Evolutionary conservation across 2,888 invertebrate species (phyloP), one percentile per base, ranked within the genome.

Genomic region (Sinelater perroti): DNA sequence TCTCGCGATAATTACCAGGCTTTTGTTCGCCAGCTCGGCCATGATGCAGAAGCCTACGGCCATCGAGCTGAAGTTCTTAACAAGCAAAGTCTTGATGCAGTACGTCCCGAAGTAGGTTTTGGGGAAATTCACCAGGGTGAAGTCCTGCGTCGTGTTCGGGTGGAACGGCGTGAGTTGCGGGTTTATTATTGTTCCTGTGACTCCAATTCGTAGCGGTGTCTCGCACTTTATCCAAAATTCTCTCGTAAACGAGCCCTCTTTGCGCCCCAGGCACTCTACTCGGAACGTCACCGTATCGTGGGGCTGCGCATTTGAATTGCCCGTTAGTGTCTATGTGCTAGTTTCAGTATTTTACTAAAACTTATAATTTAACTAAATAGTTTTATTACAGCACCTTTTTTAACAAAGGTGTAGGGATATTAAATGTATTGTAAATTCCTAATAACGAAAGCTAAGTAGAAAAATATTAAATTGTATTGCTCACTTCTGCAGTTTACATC

Each of bases 191-290:
- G 61, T 63, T 5, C 70, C 75, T 4, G 53, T 62, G 1, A 78
- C 65, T 7, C 65, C 60, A 4, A 79, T 67, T 26, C 75, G 66
- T 50, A 71, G 66, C 0, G 75, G 72, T 8, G 70, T 71, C 6
- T 70, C 70, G 7, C 73, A 71, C 67, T 76, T 77, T n/a, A 78
- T 69, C 81, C 82, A 82, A 60, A 82, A 76, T 67, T 81, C 60
- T 36, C 21, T 52, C 1, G 6, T 1, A 42, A 52, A 60, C 5
- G 17, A 0, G 3, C 60, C 60, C 31, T 47, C 47, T 7, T 6
- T n/a, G n/a, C 21, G n/a, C 13, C 42, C 46, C 16, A 60, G 17
- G 16, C 54, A 56, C 52, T 60, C 60, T 3, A 60, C 33, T 13
- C 56, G 56, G 44, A 60, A 36, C 1, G 13, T 42, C 4, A 40